Percentiles rank a stretch among this genome's conserved stretches.
These are phyloP conservation scores for Fabriciana adippe DNA, from an alignment of 2,888 invertebrate genomes.

Conservation along the genomic window DNA sequence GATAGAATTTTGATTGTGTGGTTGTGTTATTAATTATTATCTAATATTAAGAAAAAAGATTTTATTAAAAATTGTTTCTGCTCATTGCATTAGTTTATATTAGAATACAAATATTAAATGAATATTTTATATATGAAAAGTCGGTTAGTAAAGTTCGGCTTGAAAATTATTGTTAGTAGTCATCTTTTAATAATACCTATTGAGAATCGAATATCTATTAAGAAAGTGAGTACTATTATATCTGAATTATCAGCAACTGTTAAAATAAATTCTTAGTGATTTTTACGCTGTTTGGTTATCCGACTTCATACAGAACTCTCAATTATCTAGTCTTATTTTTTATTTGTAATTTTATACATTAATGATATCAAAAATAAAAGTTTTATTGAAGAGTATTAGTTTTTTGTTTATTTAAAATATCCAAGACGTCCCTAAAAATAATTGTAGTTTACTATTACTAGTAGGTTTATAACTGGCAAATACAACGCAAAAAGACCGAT, in stretches of 20 bases:
- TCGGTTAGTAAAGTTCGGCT: too few relatives aligned
- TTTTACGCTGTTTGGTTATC: background rate
- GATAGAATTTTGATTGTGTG: background rate
- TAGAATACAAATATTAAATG: too few relatives aligned
- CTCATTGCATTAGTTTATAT: constrained; percentile 4
- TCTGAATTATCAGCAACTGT: too few relatives aligned
- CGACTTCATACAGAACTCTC: background rate
- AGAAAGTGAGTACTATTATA: background rate
- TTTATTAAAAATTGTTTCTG: background rate
- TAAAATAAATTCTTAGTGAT: too few relatives aligned
- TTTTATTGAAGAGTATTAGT: background rate
- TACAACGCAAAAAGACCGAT: too few relatives aligned
- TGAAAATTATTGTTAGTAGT: too few relatives aligned
- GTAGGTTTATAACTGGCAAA: too few relatives aligned
- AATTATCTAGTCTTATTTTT: constrained; percentile 14
- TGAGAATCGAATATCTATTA: too few relatives aligned
- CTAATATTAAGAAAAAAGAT: background rate
- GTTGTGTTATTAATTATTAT: background rate
- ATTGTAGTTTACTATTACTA: too few relatives aligned
- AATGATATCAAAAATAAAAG: background rate
- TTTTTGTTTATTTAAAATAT: background rate
- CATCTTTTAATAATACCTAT: too few relatives aligned
- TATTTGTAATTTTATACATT: background rate
- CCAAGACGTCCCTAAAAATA: too few relatives aligned
- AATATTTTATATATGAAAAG: too few relatives aligned